A percentile compares a stretch with the other conserved stretches of the same genome.
Conservation (phyloP, 2,888 invertebrate species). For the Himalopsyche kuldschensis region DNA sequence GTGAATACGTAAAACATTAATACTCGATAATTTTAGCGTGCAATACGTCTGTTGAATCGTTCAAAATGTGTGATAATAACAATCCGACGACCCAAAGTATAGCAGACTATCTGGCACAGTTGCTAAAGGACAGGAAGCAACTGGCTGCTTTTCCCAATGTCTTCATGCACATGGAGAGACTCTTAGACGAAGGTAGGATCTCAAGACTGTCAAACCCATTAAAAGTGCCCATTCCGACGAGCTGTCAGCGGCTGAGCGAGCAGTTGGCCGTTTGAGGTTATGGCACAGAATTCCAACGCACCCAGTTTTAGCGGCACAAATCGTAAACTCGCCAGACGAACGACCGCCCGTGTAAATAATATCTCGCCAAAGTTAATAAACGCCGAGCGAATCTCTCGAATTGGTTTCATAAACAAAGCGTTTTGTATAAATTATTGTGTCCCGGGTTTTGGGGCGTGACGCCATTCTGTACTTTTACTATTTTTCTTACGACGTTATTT, state of each 20-base stretch:
- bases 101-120: constrained; percentile 99
- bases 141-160: constrained; percentile 99
- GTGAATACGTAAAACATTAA: constrained; percentile 44
- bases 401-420: constrained; percentile 23
- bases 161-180: constrained; percentile 98
- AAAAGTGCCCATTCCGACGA: background rate
- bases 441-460: constrained; percentile 28
- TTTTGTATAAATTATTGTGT: constrained; percentile 1
- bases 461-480: background rate
- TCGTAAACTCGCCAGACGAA: background rate
- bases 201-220: background rate
- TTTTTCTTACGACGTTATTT: background rate
- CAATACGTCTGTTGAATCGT: constrained; percentile 48
- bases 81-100: constrained; percentile 88
- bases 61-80: constrained; percentile 61
- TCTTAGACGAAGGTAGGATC: constrained; percentile 95
- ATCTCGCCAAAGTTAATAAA: background rate
- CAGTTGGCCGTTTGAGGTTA: constrained; percentile 26
- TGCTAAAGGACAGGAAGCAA: constrained; percentile 99
- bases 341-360: background rate
- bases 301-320: constrained; percentile 15
- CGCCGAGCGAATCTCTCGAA: constrained; percentile 13
- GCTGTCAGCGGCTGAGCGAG: constrained; percentile 9
- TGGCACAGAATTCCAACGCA: constrained; percentile 23
- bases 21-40: constrained; percentile 48